Conservation (phyloP, 2,888 invertebrate genomes). For the Coenonympha arcania region DNA sequence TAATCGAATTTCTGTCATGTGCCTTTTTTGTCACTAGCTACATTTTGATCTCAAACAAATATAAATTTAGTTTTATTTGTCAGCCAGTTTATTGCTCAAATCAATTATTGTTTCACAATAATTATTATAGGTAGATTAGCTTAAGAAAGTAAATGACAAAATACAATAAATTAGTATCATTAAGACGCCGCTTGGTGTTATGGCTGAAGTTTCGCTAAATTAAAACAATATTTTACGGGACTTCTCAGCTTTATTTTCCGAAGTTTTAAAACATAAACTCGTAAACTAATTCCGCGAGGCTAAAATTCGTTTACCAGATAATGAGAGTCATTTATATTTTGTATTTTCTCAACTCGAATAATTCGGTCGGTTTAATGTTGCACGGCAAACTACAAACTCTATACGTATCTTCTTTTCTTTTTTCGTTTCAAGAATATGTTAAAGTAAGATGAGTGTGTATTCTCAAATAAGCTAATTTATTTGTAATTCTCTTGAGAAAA, state of each 20-base stretch:
- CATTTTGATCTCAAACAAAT: too few species aligned
- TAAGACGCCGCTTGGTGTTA: not conserved
- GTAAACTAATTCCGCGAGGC: constrained; percentile 12
- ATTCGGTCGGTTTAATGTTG: not conserved
- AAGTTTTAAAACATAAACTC: constrained; percentile 9
- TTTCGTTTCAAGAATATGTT: too few species aligned
- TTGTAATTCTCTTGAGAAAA: too few species aligned
- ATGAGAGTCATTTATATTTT: constrained; percentile 10
- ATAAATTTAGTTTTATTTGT: too few species aligned
- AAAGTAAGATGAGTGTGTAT: too few species aligned
- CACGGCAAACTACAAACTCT: not conserved
- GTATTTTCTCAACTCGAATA: constrained; percentile 4
- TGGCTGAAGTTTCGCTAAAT: constrained; percentile 2
- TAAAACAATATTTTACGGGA: constrained; percentile 7
- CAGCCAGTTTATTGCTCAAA: not conserved
- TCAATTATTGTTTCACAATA: not conserved
- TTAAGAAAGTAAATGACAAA: not conserved
- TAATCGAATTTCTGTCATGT: too few species aligned
- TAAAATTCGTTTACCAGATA: constrained; percentile 14
- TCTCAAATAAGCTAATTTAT: not conserved
- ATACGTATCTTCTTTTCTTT: too few species aligned
- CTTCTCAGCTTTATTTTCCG: constrained; percentile 4
- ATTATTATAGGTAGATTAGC: not conserved
- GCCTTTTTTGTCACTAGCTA: too few species aligned
- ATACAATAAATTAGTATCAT: constrained; percentile 3